Evolutionary conservation across 1,140 invertebrate genomes (phyloP).

Genomic region (Odontomachus brunneus): DNA sequence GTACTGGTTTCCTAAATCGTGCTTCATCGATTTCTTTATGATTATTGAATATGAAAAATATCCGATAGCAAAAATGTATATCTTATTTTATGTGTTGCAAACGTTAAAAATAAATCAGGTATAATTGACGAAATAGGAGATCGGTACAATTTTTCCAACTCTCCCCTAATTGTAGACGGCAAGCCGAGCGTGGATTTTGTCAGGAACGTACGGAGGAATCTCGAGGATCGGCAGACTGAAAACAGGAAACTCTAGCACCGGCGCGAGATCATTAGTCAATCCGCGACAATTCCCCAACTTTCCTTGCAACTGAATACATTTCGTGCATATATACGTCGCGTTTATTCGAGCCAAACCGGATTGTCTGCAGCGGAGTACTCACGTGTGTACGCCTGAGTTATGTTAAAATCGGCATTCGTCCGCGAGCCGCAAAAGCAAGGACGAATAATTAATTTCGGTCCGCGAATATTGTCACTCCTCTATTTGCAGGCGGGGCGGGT

Average conservation of each 20-base stretch:
- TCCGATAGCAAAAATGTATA: too few relatives aligned
- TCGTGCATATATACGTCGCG: background rate
- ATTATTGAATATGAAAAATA: too few relatives aligned
- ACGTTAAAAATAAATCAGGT: too few relatives aligned
- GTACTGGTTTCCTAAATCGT: too few relatives aligned
- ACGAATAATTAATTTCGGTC: conserved; percentile 38
- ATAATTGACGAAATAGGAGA: too few relatives aligned
- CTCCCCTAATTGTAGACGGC: too few relatives aligned
- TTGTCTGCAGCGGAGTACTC: background rate
- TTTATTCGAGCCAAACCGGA: conserved; percentile 15
- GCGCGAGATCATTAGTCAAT: conserved; percentile 7
- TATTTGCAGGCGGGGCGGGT: conserved; percentile 18
- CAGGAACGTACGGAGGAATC: too few relatives aligned
- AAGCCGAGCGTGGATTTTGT: too few relatives aligned
- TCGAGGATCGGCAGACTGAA: too few relatives aligned
- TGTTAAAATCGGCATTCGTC: conserved; percentile 42
- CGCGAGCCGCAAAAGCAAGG: conserved; percentile 1
- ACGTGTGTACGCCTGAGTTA: conserved; percentile 5
- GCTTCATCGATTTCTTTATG: too few relatives aligned
- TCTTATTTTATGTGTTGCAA: too few relatives aligned
- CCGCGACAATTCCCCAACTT: background rate
- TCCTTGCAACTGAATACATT: background rate
- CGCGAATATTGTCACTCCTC: background rate
- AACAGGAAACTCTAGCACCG: background rate
- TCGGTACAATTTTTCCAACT: too few relatives aligned